These are phyloP conservation scores for Nesometra sesokonis DNA, from an alignment of 35 echinoderm and acorn worm species.

Conservation along the genomic window DNA sequence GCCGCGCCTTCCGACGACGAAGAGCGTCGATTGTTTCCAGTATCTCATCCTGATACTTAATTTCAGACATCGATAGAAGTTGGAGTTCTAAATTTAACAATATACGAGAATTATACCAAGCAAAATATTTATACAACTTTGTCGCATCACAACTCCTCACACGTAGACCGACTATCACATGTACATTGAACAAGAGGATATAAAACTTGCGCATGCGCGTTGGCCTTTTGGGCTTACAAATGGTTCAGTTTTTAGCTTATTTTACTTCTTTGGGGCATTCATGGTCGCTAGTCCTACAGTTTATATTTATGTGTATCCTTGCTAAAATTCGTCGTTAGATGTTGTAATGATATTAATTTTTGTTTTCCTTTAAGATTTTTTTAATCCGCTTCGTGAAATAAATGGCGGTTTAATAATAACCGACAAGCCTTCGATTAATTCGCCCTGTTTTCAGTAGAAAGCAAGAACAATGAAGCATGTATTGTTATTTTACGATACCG, in stretches of 20 bases:
- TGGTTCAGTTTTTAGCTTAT: not conserved
- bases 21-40: conserved; percentile 89
- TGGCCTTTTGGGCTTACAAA: not conserved
- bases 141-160: not conserved
- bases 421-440: not conserved
- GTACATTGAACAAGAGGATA: not conserved
- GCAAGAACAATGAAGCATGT: not conserved
- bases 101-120: not conserved
- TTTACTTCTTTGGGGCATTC: too few species aligned
- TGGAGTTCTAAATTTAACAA: not conserved
- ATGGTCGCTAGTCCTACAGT: too few species aligned
- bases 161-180: not conserved
- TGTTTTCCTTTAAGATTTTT: too few species aligned
- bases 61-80: conserved; percentile 48
- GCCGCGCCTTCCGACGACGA: conserved; percentile 82
- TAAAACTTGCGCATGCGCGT: not conserved
- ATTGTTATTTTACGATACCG: not conserved
- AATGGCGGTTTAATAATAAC: not conserved
- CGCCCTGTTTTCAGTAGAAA: not conserved
- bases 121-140: not conserved
- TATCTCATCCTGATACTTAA: conserved; percentile 54
- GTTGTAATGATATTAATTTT: too few species aligned
- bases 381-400: not conserved
- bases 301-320: too few species aligned
- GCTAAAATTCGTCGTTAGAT: too few species aligned